Conservation (phyloP, 2,113 vertebrate genomes). For the Perca fluviatilis region DNA sequence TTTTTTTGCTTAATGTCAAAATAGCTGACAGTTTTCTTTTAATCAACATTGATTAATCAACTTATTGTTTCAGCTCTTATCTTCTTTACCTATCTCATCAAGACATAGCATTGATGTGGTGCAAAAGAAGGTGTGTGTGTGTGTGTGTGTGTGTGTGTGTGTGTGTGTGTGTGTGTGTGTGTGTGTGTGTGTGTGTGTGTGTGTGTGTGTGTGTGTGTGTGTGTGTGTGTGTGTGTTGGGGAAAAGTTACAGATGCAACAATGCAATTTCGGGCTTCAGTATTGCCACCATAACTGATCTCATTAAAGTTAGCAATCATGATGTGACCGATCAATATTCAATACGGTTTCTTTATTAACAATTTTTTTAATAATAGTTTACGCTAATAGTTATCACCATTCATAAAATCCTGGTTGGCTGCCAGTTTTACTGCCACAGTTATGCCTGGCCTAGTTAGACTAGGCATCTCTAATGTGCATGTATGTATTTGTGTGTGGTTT, state of each 20-base stretch:
- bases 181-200: background rate
- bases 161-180: background rate
- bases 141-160: background rate
- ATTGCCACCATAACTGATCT: background rate
- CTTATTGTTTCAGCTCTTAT: background rate
- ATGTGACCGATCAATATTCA: background rate
- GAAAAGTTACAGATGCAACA: background rate
- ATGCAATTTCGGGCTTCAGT: background rate
- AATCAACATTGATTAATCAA: too few relatives aligned
- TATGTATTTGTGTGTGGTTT: background rate
- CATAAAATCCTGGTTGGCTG: background rate
- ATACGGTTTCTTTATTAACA: background rate
- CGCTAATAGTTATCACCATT: background rate
- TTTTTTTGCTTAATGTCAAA: background rate
- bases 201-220: background rate
- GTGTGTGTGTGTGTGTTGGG: background rate
- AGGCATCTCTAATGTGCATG: background rate
- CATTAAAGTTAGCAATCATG: background rate
- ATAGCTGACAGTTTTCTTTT: background rate
- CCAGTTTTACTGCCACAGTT: background rate
- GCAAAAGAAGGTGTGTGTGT: background rate
- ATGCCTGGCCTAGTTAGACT: background rate
- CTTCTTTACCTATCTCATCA: background rate
- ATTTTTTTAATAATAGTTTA: background rate
- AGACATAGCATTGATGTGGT: background rate